Base-by-base conservation (phyloP, 2,113 vertebrate genomes). In the Nanger granti region DNA sequence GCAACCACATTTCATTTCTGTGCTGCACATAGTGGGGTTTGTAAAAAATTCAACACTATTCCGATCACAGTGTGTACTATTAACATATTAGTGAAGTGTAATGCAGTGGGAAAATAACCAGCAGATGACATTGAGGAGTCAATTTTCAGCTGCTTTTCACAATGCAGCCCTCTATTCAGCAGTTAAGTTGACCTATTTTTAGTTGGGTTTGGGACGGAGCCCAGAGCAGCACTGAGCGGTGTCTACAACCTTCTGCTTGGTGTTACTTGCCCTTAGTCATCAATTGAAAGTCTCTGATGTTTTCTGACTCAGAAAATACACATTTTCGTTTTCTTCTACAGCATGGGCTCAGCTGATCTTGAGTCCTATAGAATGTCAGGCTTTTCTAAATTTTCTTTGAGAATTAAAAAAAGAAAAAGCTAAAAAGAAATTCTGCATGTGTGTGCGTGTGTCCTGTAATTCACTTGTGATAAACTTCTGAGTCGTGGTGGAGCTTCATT, bases 141-240 rank as follows among this genome's bases (percentile, higher is more conserved):
- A 47, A 10, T 95, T 97, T 97, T 93, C 87, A 69, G 92, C 85
- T 57, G 73, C 28, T 96, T 92, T 95, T 79, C 85, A 97, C 90
- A 97, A 34, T 92, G 28, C 85, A 76, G 79, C 73, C 87, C 92
- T 96, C 90, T 98, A 87, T 96, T 97, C 82, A 69, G 87, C 94
- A 91, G 93, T 80, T 59, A 87, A 93, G 76, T 87, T 17, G 52
- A 91, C 97, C 97, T 97, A 92, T 86, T 97, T 96, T 97, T 96
- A 96, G 94, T 96, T 92, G 66, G 91, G 28, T 87, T 96, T 98
- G 98, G 97, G 90, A 91, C 12, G 3, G 76, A 94, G 94, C 94
- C 97, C 95, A 97, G 97, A 94, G 47, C 73, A 20, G 18, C 55
- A 52, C 91, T 93, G 88, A 90, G 59, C 83, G 47, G 60, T 59